Evolutionary conservation across 2,797 vertebrate species (phyloP).

Genomic region (Phoxinus dragarum): DNA sequence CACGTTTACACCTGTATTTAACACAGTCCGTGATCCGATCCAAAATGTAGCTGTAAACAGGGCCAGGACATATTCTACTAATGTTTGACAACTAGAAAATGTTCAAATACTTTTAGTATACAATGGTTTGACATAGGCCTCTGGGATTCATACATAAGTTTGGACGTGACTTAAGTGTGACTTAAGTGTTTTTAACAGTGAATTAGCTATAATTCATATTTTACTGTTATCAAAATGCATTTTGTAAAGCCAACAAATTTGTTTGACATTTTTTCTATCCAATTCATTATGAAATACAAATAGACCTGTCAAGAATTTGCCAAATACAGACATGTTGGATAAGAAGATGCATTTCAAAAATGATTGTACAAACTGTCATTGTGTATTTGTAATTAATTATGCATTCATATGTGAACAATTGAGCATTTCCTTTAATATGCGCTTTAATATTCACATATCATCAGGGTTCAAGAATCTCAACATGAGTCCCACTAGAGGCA

Average conservation of each 20-base stretch:
- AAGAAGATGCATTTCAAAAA: not conserved
- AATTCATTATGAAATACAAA: not conserved
- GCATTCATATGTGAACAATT: conserved; percentile 10
- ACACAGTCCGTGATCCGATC: too few species aligned
- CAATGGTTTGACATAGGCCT: not conserved
- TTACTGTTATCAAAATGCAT: not conserved
- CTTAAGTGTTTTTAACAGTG: not conserved
- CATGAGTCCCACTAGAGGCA: not conserved
- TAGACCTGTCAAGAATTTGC: not conserved
- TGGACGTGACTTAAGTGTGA: not conserved
- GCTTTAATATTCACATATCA: not conserved
- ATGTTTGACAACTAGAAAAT: not conserved
- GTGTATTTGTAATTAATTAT: not conserved
- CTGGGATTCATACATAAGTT: not conserved
- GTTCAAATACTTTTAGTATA: not conserved
- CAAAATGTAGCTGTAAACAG: too few species aligned
- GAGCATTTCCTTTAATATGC: not conserved
- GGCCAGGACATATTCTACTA: not conserved
- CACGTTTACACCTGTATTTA: too few species aligned
- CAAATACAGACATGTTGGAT: not conserved
- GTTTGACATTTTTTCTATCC: not conserved
- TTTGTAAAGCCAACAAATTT: not conserved
- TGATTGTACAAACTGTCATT: not conserved
- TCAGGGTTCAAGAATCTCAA: conserved; percentile 5
- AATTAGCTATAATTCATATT: not conserved